Evolutionary conservation across 2,888 invertebrate species (phyloP), one percentile per base, ranked within the genome.

Genomic region (Hartigia nigra): DNA sequence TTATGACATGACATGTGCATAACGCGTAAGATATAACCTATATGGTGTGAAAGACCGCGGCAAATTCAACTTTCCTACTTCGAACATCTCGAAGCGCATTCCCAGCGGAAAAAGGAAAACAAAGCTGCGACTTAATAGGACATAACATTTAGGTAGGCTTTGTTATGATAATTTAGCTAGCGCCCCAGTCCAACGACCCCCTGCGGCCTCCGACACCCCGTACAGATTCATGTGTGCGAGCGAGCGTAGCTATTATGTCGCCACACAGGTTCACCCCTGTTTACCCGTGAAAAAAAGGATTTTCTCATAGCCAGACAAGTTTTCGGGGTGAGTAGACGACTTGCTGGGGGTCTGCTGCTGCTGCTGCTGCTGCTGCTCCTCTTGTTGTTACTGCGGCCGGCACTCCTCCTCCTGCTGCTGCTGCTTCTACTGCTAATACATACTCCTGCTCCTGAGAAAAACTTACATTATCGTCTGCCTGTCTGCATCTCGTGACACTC

Each of bases 261-360:
- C 86, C 88, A 87, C 88, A 88, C 90, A 89, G 89, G 90, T 90
- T 89, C 88, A 89, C 87, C 90, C 90, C 89, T 88, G 88, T 90
- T 89, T 88, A 89, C 86, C 84, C 85, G 86, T 83, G 84, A n/a
- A 78, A 78, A 78, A 81, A 84, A 86, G 89, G 87, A 88, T 87
- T 90, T 89, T 90, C 90, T 89, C 90, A 90, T 88, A 89, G 87
- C 84, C 82, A 84, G 87, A 87, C 87, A 86, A 86, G 89, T 88
- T 88, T 87, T 82, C 82, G 81, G 80, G 79, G 75, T 81, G 79
- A 84, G 81, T 80, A 84, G 84, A 85, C 84, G 84, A 86, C 86
- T 88, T 84, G 89, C 89, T 89, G 89, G 88, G 89, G 90, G 89
- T 89, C 89, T 83, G 81, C 78, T 76, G 76, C 82, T 85, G 84